Evolutionary conservation across 2,113 vertebrate genomes (phyloP), one percentile per base, ranked within the genome.

Genomic region (Trematocara stigmaticum): DNA sequence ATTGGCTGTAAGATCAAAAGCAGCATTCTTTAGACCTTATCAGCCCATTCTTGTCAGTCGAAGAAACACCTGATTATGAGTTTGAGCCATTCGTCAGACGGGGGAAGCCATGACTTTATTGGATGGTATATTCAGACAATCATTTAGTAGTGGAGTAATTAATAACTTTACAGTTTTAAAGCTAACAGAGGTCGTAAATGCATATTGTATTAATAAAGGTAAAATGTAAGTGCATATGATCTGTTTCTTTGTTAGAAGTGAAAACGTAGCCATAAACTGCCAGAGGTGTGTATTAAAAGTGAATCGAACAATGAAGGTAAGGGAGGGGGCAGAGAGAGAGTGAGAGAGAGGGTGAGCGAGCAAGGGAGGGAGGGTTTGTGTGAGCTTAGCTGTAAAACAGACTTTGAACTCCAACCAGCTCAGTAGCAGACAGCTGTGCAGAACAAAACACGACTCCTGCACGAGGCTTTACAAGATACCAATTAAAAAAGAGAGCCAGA

Each of bases 381-480:
- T 26, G 66, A 82, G 88, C 15, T 4, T 2, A 15, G 88, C 88
- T 95, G 93, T 94, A 95, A 94, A 94, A 86, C 84, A 79, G 92
- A 89, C 86, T 88, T 82, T 91, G 84, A 89, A 85, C 85, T 83
- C 84, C 20, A 78, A 64, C n/a, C 84, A 85, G 88, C 90, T 94
- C 91, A 91, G 91, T 80, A 71, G 64, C 80, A 89, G 84, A 91
- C 88, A 87, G 84, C 87, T 90, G 91, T 89, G 81, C 69, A 79
- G 87, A 64, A 88, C 71, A 29, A 71, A 88, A 69, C 89, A 31
- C 7, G 11, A 85, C 83, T 89, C 76, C 71, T 61, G 16, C 40
- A 20, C 10, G 4, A 64, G 47, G 23, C 87, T 92, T 69, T 53
- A 78, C 38, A 4, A 23, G 40, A 7, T 2, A 81, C 84, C 51